Conservation (phyloP, 2,888 invertebrate genomes). For the Melinopterus prodromus region DNA sequence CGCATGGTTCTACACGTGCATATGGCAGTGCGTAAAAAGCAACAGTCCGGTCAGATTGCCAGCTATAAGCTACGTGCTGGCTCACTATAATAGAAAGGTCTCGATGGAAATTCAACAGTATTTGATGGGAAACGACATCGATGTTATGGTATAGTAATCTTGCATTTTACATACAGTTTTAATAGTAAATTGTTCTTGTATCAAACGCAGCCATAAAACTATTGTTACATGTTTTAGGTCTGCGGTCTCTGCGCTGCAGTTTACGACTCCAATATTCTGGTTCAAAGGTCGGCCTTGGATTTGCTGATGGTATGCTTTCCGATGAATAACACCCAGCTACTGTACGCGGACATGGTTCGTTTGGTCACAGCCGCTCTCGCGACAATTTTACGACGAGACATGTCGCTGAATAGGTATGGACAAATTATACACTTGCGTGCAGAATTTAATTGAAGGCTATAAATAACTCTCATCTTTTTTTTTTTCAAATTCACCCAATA, state of each 20-base stretch:
- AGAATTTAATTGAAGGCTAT: no score
- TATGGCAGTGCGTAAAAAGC: conserved; percentile 87
- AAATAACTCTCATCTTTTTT: no score
- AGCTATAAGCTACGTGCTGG: conserved; percentile 80
- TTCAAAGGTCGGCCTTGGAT: conserved; percentile 86
- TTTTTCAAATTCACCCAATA: no score
- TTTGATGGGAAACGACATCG: conserved; percentile 84
- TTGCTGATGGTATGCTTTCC: conserved; percentile 84
- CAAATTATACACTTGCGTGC: no score
- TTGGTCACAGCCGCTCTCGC: conserved; percentile 77
- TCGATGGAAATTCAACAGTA: conserved; percentile 83
- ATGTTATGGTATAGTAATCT: conserved; percentile 72
- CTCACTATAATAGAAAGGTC: conserved; percentile 80
- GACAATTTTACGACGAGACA: conserved; percentile 83
- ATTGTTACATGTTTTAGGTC: conserved; percentile 62
- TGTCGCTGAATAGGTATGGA: conserved; percentile 82
- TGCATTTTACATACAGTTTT: background rate
- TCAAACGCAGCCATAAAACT: no score
- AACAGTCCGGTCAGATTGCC: conserved; percentile 83
- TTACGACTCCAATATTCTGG: conserved; percentile 81
- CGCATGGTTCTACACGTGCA: conserved; percentile 83
- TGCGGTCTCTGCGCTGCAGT: conserved; percentile 80
- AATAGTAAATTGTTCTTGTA: no score
- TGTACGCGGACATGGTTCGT: conserved; percentile 73
- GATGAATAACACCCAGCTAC: conserved; percentile 79